phyloP scores from a whole-genome alignment of 1,140 invertebrate species.

The Chrysoperla carnea region DNA sequence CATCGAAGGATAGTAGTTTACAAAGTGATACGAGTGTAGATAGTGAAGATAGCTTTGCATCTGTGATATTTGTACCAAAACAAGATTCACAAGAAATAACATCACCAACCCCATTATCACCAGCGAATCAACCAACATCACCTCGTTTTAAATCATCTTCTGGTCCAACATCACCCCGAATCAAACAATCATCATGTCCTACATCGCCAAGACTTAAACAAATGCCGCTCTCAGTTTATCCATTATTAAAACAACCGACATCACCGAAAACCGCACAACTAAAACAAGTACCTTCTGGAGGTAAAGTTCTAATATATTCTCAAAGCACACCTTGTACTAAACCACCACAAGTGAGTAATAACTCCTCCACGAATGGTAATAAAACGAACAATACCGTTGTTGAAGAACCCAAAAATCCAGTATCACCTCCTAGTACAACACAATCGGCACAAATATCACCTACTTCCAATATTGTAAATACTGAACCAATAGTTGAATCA shows the following conservation, averaged over 20 bases:
- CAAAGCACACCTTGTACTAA: conserved; percentile 25
- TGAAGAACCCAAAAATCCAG: too few species aligned
- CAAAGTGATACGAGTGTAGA: conserved; percentile 87
- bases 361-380: conserved; percentile 1
- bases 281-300: conserved; percentile 5
- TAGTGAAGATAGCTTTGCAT: conserved; percentile 81
- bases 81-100: conserved; percentile 32
- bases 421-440: conserved; percentile 15
- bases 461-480: not conserved
- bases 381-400: not conserved
- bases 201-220: conserved; percentile 41
- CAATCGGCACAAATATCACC: not conserved
- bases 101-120: conserved; percentile 33
- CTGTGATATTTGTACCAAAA: conserved; percentile 75
- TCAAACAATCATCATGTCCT: conserved; percentile 36
- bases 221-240: conserved; percentile 26
- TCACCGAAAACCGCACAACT: conserved; percentile 30
- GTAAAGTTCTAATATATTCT: conserved; percentile 11
- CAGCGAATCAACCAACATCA: conserved; percentile 31
- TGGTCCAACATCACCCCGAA: conserved; percentile 49
- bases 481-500: not conserved
- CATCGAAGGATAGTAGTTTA: conserved; percentile 78
- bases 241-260: conserved; percentile 33
- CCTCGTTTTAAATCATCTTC: conserved; percentile 34
- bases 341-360: conserved; percentile 14